Evolutionary conservation across 2,797 vertebrate genomes (phyloP), one percentile per base, ranked within the genome.

Genomic region (Ptychadena robeensis): DNA sequence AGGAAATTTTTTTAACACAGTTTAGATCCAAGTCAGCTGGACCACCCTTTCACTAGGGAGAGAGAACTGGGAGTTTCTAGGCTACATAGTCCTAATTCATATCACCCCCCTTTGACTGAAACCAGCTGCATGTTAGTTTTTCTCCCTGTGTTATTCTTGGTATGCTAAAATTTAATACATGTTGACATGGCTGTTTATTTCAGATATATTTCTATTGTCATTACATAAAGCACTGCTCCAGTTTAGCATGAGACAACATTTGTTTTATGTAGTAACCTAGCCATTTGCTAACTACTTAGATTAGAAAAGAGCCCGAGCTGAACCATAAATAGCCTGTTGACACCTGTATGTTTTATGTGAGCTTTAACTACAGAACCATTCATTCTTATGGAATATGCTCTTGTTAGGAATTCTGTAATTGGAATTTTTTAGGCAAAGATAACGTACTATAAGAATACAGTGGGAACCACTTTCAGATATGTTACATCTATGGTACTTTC

Each of bases 51-150:
- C 95, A 88, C 85, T 89, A 89, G 94, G 93, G 95, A 91, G 91
- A 90, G 90, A 87, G 93, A 95, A 93, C 91, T 93, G 92, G 92
- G 91, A 95, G 91, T 94, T 94, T 95, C 92, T 96, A 94, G 95
- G 95, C 92, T 92, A 94, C 89, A 92, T 91, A 92, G 92, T 89
- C 90, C 89, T 90, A 92, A 92, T 91, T 91, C 92, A 92, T 91
- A 89, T 90, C 92, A 90, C 87, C 91, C 91, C n/a, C 88, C 92
- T 81, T 89, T 93, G 91, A 93, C 94, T 94, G 93, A 93, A 94
- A 93, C 91, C 96, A 96, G 95, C 96, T 96, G 94, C 89, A 87
- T 27, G 86, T 92, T 87, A 85, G 86, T 75, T 86, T 83, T 89
- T 53, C 57, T 28, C 87, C 90, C 63, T 3, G 85, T 87, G 84